Percentiles rank a stretch among this genome's conserved stretches.
Evolutionary conservation across 2,113 vertebrate species (phyloP).

Genomic region (Holacanthus passer): DNA sequence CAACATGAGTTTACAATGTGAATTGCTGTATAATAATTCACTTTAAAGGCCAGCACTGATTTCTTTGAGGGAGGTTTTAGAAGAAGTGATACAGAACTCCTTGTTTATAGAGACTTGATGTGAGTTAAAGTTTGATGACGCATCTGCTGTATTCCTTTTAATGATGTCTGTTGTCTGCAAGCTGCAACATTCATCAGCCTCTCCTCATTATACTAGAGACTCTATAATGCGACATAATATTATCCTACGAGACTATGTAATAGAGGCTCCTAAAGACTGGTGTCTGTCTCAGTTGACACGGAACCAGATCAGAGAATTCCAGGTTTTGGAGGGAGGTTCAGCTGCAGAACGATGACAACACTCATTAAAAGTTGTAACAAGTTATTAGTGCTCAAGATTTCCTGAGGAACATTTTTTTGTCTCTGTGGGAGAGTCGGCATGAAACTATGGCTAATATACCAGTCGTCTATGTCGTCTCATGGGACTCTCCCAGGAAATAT

Average conservation of each 20-base stretch:
- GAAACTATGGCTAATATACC: background rate
- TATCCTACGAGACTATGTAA: too few species aligned
- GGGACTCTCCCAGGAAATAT: conserved; percentile 37
- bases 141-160: conserved; percentile 53
- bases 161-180: conserved; percentile 60
- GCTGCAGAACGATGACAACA: conserved; percentile 49
- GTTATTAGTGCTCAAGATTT: conserved; percentile 24
- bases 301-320: conserved; percentile 44
- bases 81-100: conserved; percentile 12
- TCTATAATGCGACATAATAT: too few species aligned
- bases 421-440: background rate
- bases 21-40: conserved; percentile 36
- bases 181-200: conserved; percentile 20
- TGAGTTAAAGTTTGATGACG: conserved; percentile 42
- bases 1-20: background rate
- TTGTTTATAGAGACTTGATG: conserved; percentile 64
- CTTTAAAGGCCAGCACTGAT: conserved; percentile 35
- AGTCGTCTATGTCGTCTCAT: background rate
- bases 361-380: conserved; percentile 54
- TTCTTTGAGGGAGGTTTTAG: conserved; percentile 32
- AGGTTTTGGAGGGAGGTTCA: conserved; percentile 50
- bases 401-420: conserved; percentile 7
- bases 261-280: conserved; percentile 24
- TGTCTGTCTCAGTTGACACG: conserved; percentile 23
- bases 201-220: too few species aligned